Percentiles rank a stretch among this genome's conserved stretches.
phyloP scores from a whole-genome alignment of 2,113 vertebrate genomes.

The Apaloderma vittatum region DNA sequence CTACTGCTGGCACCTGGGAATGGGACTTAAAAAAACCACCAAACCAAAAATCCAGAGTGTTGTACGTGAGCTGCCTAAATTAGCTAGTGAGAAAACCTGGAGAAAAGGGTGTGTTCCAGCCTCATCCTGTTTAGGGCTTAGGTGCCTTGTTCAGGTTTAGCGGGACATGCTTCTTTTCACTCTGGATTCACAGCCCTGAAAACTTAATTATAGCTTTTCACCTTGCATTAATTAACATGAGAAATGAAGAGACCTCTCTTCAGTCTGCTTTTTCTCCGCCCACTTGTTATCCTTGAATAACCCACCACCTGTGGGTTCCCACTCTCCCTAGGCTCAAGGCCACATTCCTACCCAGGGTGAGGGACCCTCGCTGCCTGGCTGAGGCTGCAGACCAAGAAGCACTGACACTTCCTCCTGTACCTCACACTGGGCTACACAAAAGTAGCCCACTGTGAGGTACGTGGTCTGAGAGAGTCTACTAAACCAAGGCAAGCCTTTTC shows the following conservation, averaged over 20 bases:
- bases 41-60: not conserved
- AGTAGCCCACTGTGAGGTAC: fast-evolving
- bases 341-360: not conserved
- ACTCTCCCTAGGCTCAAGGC: not conserved
- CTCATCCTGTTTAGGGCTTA: not conserved
- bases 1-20: not conserved
- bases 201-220: slow-evolving; percentile 63
- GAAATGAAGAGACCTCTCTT: slow-evolving; percentile 25
- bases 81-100: not conserved
- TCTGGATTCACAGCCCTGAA: slow-evolving; percentile 38
- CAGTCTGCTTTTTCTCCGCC: not conserved
- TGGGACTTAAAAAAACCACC: not conserved
- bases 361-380: fast-evolving
- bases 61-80: not conserved
- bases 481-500: not conserved
- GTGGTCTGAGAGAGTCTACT: not conserved
- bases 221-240: slow-evolving; percentile 54
- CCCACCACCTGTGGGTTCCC: not conserved
- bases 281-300: slow-evolving; percentile 39
- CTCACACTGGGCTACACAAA: fast-evolving
- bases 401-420: not conserved
- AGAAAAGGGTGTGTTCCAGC: not conserved
- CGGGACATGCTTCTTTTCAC: not conserved
- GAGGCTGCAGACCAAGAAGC: not conserved
- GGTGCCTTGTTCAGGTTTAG: slow-evolving; percentile 31